These are phyloP conservation scores for Trypoxylon attenuatum DNA, from an alignment of 2,888 invertebrate species.

Conservation along the genomic window DNA sequence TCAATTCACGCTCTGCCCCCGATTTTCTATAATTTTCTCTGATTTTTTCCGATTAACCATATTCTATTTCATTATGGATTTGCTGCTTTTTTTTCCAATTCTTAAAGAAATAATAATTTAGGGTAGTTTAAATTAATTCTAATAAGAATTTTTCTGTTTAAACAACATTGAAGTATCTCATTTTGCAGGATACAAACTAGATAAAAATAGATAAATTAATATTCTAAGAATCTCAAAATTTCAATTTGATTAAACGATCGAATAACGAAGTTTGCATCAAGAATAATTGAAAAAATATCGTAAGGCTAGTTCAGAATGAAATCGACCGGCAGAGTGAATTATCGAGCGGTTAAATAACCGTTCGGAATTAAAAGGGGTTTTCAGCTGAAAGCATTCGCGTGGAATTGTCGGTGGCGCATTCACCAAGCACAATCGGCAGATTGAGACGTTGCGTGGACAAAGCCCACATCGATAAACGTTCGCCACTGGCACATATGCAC, in stretches of 20 bases:
- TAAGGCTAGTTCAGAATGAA: no score
- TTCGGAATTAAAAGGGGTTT: not conserved
- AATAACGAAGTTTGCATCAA: no score
- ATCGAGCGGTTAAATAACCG: not conserved
- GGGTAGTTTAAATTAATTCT: not conserved
- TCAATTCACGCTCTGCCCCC: constrained; percentile 25
- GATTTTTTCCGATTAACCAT: not conserved
- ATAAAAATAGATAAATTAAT: no score
- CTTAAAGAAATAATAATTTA: not conserved
- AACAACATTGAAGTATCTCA: not conserved
- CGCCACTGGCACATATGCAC: no score
- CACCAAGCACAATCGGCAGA: not conserved
- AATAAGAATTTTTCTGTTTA: no score
- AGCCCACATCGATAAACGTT: not conserved
- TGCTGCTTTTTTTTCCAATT: not conserved
- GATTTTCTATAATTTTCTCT: not conserved
- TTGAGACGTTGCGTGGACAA: not conserved
- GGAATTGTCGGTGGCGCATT: not conserved
- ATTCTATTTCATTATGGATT: not conserved
- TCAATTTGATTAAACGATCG: no score
- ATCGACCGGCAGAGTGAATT: no score
- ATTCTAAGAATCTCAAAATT: no score
- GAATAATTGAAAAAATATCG: no score
- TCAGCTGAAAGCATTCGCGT: not conserved
- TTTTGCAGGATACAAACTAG: no score